A percentile compares a stretch with the other conserved stretches of the same genome.
Evolutionary conservation across 35 echinoderm and acorn worm species (phyloP).

Genomic region (Chiridota heheva): DNA sequence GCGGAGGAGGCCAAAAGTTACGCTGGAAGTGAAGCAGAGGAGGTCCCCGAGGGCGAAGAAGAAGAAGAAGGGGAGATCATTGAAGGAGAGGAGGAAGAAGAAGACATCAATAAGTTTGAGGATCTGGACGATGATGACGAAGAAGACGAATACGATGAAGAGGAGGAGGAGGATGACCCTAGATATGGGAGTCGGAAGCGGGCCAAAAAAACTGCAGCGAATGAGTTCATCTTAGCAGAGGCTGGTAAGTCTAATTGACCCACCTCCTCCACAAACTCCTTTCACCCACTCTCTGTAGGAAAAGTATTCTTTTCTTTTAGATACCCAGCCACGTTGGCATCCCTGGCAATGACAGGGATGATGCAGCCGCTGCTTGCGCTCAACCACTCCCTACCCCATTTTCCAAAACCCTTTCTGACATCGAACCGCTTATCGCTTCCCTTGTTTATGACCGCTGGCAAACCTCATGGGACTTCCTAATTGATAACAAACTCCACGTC

Average conservation of each 20-base stretch:
- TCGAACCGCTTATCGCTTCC: too few relatives aligned
- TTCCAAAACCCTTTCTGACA: too few relatives aligned
- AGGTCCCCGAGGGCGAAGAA: conserved; percentile 26
- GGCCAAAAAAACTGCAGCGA: conserved; percentile 48
- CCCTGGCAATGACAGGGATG: too few relatives aligned
- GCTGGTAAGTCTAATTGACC: conserved; percentile 60
- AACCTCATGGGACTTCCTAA: too few relatives aligned
- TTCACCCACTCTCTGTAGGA: too few relatives aligned
- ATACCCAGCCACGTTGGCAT: too few relatives aligned
- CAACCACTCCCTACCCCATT: too few relatives aligned
- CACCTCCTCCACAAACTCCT: too few relatives aligned
- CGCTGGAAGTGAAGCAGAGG: conserved; percentile 33
- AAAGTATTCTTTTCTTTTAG: too few relatives aligned
- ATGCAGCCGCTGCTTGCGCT: neutral
- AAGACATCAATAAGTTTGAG: neutral
- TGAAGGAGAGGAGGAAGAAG: conserved; percentile 28
- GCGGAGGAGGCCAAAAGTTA: neutral
- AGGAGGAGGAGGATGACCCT: conserved; percentile 38
- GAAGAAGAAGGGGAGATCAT: conserved; percentile 59
- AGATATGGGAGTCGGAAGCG: conserved; percentile 23
- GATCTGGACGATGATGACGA: conserved; percentile 61
- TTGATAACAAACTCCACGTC: too few relatives aligned
- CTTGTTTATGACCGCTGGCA: too few relatives aligned
- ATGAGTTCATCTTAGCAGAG: conserved; percentile 86
- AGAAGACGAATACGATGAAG: conserved; percentile 66